A percentile compares a stretch with the other conserved stretches of the same genome.
These are phyloP conservation scores for Anaspis maculata DNA, from an alignment of 2,888 invertebrate genomes.

Conservation along the genomic window DNA sequence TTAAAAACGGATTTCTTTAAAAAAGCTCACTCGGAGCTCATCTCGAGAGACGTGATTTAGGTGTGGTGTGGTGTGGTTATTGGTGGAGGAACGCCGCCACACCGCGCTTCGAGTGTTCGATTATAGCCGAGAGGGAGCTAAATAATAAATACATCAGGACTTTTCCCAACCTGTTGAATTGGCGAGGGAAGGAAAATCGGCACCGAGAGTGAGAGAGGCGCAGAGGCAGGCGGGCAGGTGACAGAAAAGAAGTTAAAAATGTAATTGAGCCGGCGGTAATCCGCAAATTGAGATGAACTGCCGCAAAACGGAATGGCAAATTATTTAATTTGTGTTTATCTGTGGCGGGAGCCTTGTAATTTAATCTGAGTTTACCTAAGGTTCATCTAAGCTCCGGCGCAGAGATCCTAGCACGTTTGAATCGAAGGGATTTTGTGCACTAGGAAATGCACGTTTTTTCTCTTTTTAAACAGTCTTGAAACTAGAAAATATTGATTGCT, in stretches of 20 bases:
- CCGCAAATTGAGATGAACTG: conserved; percentile 32
- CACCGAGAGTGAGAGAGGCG: not conserved
- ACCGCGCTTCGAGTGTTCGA: no score
- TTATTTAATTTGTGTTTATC: conserved; percentile 33
- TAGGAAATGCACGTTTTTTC: no score
- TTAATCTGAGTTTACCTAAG: conserved; percentile 21
- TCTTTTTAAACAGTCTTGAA: no score
- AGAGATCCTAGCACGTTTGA: no score
- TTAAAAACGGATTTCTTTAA: no score
- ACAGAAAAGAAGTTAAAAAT: conserved; percentile 10
- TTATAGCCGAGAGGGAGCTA: conserved; percentile 15
- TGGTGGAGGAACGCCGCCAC: no score
- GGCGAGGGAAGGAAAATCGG: conserved; percentile 14
- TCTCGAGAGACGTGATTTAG: no score
- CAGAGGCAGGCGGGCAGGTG: conserved; percentile 9
- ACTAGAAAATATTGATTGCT: no score
- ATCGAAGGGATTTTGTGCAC: no score
- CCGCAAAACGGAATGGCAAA: conserved; percentile 22
- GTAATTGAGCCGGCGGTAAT: conserved; percentile 27
- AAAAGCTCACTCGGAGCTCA: no score
- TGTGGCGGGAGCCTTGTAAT: conserved; percentile 18
- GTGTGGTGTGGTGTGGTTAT: no score
- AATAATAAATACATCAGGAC: conserved; percentile 33
- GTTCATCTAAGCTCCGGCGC: conserved; percentile 4
- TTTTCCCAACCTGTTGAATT: conserved; percentile 41